Percentiles rank a stretch among this genome's conserved stretches.
Evolutionary conservation across 2,797 vertebrate species (phyloP).

Genomic region (Sebastes cheni): DNA sequence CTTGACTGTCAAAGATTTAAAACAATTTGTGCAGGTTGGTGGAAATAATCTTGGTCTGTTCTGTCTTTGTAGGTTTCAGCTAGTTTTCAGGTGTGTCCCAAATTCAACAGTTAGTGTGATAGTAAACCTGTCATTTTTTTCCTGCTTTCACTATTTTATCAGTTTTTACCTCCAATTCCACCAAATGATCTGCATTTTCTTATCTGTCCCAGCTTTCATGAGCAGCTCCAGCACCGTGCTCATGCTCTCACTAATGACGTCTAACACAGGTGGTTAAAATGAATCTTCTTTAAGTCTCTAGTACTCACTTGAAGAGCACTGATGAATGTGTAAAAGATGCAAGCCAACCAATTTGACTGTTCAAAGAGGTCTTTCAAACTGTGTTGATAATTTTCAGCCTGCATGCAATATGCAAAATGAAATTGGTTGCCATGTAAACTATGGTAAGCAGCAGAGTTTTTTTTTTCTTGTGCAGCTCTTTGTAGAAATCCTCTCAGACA

Average conservation of each 20-base stretch:
- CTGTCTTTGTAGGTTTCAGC: background rate
- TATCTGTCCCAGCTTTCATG: background rate
- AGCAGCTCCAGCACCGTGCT: background rate
- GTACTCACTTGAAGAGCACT: background rate
- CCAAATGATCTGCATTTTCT: background rate
- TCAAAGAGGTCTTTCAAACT: conserved; percentile 1
- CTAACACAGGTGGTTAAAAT: background rate
- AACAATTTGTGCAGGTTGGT: background rate
- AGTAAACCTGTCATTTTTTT: background rate
- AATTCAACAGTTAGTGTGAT: background rate
- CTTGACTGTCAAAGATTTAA: background rate
- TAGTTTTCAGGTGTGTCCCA: background rate
- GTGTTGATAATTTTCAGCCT: background rate
- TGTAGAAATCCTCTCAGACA: background rate
- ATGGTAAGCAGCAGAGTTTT: background rate
- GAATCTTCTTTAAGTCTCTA: background rate
- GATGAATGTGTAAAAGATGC: background rate
- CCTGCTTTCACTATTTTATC: background rate
- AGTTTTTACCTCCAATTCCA: too few relatives aligned
- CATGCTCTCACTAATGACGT: background rate
- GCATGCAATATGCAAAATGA: background rate
- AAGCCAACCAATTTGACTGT: background rate
- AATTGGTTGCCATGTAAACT: conserved; percentile 20
- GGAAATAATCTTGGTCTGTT: background rate
- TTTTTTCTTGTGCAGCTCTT: background rate